Conservation (phyloP, 2,797 vertebrate species). For the Gallirallus australis region DNA sequence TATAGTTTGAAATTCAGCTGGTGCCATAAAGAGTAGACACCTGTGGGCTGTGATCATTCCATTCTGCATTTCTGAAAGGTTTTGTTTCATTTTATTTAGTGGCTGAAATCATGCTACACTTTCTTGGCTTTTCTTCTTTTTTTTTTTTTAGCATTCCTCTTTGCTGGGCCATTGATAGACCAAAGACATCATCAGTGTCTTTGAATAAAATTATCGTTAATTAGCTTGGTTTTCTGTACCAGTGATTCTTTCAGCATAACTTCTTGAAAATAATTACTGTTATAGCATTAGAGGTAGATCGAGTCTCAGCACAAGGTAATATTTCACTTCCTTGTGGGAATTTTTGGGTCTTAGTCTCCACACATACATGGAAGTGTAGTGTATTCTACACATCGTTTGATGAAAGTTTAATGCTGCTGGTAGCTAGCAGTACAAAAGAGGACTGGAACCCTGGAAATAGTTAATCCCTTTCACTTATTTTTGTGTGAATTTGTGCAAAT, state of each 20-base stretch:
- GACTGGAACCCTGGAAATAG: slow-evolving; percentile 2
- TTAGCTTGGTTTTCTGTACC: background rate
- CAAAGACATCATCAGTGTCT: background rate
- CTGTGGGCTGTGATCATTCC: background rate
- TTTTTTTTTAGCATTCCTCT: background rate
- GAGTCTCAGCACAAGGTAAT: background rate
- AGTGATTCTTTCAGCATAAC: background rate
- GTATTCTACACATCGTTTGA: background rate
- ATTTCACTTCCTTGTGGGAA: background rate
- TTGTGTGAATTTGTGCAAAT: slow-evolving; percentile 16
- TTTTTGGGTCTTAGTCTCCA: background rate
- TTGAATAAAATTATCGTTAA: background rate
- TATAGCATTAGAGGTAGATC: background rate
- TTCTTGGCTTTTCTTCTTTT: background rate
- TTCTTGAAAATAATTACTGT: background rate
- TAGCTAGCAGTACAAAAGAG: background rate
- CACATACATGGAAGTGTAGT: background rate
- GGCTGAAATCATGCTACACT: background rate
- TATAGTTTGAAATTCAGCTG: background rate
- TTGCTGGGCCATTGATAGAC: background rate
- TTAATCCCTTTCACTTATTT: background rate
- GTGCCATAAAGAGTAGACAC: background rate
- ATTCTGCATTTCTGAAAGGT: background rate
- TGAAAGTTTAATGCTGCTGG: background rate
- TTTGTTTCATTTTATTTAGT: background rate